These are phyloP conservation scores for Atta colombica DNA, from an alignment of 1,140 invertebrate genomes.

Conservation along the genomic window DNA sequence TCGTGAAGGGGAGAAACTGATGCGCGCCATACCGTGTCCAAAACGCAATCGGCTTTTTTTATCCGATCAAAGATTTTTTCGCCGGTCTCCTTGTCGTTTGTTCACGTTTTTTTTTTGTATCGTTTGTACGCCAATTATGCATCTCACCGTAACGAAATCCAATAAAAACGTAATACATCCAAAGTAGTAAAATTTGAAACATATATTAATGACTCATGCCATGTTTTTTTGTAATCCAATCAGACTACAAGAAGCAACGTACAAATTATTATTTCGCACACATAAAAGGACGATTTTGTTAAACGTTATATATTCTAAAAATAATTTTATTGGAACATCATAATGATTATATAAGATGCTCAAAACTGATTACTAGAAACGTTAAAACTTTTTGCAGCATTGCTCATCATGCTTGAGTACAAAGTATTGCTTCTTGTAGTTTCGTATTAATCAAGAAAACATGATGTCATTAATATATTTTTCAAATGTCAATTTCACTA, in stretches of 20 bases:
- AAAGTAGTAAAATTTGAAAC: neutral
- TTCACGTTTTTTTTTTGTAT: constrained; percentile 11
- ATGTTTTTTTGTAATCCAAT: neutral
- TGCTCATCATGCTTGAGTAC: too few relatives aligned
- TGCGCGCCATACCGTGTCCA: constrained; percentile 81
- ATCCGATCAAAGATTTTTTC: constrained; percentile 42
- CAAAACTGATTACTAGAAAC: too few relatives aligned
- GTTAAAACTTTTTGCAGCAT: too few relatives aligned
- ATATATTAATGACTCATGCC: neutral
- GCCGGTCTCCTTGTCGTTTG: constrained; percentile 8
- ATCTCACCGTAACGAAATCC: neutral
- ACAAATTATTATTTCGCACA: neutral
- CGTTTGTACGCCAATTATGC: constrained; percentile 34
- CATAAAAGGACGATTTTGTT: too few relatives aligned
- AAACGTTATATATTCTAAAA: too few relatives aligned
- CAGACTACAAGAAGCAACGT: neutral
- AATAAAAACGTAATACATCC: neutral
- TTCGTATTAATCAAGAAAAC: too few relatives aligned
- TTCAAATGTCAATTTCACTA: too few relatives aligned
- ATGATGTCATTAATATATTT: too few relatives aligned
- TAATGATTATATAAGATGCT: too few relatives aligned
- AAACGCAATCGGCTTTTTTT: constrained; percentile 68
- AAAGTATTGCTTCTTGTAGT: too few relatives aligned
- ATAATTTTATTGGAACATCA: too few relatives aligned
- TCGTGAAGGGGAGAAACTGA: constrained; percentile 74